Conservation (phyloP, 2,888 invertebrate genomes). For the Drosophila cyrtoloma region DNA sequence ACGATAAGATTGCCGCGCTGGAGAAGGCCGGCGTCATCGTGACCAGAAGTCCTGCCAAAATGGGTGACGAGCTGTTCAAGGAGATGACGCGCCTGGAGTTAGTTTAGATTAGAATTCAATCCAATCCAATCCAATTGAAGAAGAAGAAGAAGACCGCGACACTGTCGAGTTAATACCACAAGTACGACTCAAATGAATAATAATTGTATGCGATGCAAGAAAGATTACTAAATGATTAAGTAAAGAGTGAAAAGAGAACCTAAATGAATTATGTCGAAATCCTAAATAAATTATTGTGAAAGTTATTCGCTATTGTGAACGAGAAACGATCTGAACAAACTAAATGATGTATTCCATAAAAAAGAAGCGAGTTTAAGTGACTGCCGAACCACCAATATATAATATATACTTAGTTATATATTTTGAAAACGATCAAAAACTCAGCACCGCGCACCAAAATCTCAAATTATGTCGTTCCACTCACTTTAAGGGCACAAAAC, state of each 20-base stretch:
- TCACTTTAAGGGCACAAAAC: conserved; percentile 43
- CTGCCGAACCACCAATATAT: conserved; percentile 66
- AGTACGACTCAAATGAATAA: conserved; percentile 56
- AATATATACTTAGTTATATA: conserved; percentile 25
- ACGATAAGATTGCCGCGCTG: conserved; percentile 98
- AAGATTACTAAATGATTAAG: conserved; percentile 63
- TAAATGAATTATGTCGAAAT: conserved; percentile 60
- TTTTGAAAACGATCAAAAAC: conserved; percentile 22
- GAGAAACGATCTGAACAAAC: conserved; percentile 23
- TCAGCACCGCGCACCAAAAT: conserved; percentile 54
- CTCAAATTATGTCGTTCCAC: conserved; percentile 44
- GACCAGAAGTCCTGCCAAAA: conserved; percentile 96
- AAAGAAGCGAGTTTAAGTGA: conserved; percentile 56
- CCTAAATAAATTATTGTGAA: conserved; percentile 75
- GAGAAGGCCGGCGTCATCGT: conserved; percentile 97
- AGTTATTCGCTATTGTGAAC: conserved; percentile 45
- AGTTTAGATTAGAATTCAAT: conserved; percentile 84
- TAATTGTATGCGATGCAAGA: conserved; percentile 36
- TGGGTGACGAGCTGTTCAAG: conserved; percentile 95
- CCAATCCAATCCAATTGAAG: conserved; percentile 43
- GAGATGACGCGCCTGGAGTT: conserved; percentile 94
- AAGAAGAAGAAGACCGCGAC: conserved; percentile 55
- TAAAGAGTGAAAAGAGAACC: conserved; percentile 41
- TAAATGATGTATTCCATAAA: conserved; percentile 46
- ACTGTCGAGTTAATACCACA: conserved; percentile 36